Conservation (phyloP, 92 coral and sea anemone genomes). For the Siderastrea siderea region DNA sequence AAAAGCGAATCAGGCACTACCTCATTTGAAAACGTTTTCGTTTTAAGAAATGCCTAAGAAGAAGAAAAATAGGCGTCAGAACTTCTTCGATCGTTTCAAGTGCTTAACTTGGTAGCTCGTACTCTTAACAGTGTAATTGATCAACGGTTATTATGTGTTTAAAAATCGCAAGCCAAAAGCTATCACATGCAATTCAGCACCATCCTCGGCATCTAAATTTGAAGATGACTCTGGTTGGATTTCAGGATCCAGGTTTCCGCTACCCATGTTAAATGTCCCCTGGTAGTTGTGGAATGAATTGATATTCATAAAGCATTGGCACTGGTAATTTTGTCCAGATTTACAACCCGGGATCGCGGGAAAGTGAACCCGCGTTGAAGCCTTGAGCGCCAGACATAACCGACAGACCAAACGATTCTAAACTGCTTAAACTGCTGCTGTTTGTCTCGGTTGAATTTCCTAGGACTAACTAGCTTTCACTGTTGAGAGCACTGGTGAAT, state of each 20-base stretch:
- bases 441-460: neutral
- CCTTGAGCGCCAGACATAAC: neutral
- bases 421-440: neutral
- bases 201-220: no score
- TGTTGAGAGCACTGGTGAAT: slow-evolving; percentile 7
- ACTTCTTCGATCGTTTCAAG: no score
- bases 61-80: no score
- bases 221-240: slow-evolving; percentile 3
- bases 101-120: no score
- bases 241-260: neutral
- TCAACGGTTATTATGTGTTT: no score
- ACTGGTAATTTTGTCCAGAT: slow-evolving; percentile 27
- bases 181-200: no score
- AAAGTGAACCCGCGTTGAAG: neutral
- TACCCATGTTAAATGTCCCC: neutral
- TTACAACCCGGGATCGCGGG: neutral
- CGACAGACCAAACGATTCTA: neutral
- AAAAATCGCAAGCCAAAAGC: no score
- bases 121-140: no score
- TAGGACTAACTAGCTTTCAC: neutral
- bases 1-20: no score
- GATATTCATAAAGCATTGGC: slow-evolving; percentile 23
- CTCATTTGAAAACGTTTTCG: no score
- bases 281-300: slow-evolving; percentile 11
- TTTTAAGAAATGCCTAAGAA: no score